Evolutionary conservation across 2,797 vertebrate species (phyloP).

Genomic region (Nothura maculosa): DNA sequence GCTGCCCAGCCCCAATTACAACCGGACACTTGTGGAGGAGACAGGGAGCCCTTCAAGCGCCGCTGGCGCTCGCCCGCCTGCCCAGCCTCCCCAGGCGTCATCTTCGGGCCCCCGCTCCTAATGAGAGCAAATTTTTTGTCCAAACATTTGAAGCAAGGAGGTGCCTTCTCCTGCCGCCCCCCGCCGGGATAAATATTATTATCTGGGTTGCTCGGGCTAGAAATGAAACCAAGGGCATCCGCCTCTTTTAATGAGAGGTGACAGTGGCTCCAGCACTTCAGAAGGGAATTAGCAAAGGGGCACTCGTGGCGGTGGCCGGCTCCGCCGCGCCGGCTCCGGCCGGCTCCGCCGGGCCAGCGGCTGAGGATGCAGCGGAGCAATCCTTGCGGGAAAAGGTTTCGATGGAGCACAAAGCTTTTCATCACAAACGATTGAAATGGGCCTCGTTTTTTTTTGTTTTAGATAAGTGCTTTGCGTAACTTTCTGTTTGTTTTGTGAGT

Average conservation of each 20-base stretch:
- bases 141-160: slow-evolving; percentile 89
- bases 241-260: slow-evolving; percentile 91
- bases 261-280: slow-evolving; percentile 96
- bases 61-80: not conserved
- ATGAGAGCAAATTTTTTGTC: slow-evolving; percentile 84
- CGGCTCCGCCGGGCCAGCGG: too few relatives aligned
- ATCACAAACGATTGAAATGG: not conserved
- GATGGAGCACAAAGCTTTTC: not conserved
- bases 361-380: not conserved
- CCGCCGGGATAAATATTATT: slow-evolving; percentile 91
- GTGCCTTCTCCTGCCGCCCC: slow-evolving; percentile 90
- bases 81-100: slow-evolving; percentile 22
- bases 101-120: slow-evolving; percentile 62
- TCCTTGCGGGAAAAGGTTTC: not conserved
- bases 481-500: not conserved
- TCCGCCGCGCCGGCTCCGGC: not conserved
- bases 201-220: slow-evolving; percentile 80
- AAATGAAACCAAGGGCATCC: slow-evolving; percentile 75
- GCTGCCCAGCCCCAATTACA: not conserved
- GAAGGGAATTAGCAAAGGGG: slow-evolving; percentile 72
- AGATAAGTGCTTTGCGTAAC: not conserved
- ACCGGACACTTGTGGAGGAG: accelerated
- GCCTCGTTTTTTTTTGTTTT: not conserved
- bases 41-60: not conserved
- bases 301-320: slow-evolving; percentile 20